Evolutionary conservation across 2,797 vertebrate genomes (phyloP), one percentile per base, ranked within the genome.

Genomic region (Melanotaenia boesemani): DNA sequence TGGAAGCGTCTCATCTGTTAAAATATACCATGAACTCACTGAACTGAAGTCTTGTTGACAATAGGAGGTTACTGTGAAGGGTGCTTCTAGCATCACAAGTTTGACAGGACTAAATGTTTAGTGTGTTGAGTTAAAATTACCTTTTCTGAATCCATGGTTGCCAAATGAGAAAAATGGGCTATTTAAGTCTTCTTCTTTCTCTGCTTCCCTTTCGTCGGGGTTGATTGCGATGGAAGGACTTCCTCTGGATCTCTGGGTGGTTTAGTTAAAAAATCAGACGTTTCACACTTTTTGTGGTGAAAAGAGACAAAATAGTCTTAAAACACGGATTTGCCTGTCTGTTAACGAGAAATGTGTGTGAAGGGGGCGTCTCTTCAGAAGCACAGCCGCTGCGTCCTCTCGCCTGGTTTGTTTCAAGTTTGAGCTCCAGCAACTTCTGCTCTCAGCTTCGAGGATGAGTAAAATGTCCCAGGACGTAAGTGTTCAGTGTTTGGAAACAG

Each of bases 81-180:
- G 44, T 4, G 6, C 18, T 30, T 32, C 44, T 2, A 6, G n/a
- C 13, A 66, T 57, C 22, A 0, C 74, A 2, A 55, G 86, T 81
- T 22, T 26, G 34, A 59, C 75, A 1, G 32, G 58, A 4, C 48
- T 39, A 1, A 13, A 50, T 20, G 7, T 5, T 22, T 24, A 32
- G 0, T 7, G 36, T 32, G 13, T 4, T 20, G 11, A 52, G 18
- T 20, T 6, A 39, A 55, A 65, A 12, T 76, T 92, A 94, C 94
- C 92, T 93, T 94, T 77, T 77, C 91, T 0, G 91, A 69, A 16
- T 93, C 94, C 94, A 94, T 94, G 76, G 80, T 68, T 36, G 61
- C 63, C 28, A 7, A 3, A 24, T 13, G 26, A 18, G 0, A 1
- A 12, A 39, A 26, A 30, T 20, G 3, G 5, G 2, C 16, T 18